A percentile compares a stretch with the other conserved stretches of the same genome.
phyloP scores from a whole-genome alignment of 2,797 vertebrate genomes.

The Bovichtus variegatus region DNA sequence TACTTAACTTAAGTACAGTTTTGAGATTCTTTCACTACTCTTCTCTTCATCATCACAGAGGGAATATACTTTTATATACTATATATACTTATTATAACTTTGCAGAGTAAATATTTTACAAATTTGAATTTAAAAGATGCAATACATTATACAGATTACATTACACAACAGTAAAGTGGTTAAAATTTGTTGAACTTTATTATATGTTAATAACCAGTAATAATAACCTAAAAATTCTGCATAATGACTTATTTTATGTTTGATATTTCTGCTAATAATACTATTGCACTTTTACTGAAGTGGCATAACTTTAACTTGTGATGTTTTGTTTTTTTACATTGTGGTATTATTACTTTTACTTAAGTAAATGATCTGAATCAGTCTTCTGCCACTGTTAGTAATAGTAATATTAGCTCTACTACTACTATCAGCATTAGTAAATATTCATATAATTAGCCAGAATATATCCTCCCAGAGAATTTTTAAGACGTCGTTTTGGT shows the following conservation, averaged over 20 bases:
- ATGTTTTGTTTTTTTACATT: too few relatives aligned
- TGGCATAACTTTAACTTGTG: too few relatives aligned
- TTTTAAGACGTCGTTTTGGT: too few relatives aligned
- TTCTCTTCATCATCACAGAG: neutral
- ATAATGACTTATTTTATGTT: too few relatives aligned
- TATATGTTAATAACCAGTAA: too few relatives aligned
- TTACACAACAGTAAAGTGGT: too few relatives aligned
- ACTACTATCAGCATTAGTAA: neutral
- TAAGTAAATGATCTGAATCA: neutral
- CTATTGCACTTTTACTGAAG: too few relatives aligned
- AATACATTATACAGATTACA: neutral
- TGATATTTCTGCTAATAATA: too few relatives aligned
- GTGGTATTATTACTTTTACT: too few relatives aligned
- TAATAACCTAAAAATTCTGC: too few relatives aligned
- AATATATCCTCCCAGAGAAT: too few relatives aligned
- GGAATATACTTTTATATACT: neutral
- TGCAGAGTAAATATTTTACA: neutral
- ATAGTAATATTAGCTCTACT: neutral
- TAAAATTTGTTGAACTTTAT: neutral
- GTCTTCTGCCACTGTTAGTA: neutral
- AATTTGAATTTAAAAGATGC: neutral
- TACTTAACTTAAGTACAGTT: neutral
- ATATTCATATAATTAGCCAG: neutral
- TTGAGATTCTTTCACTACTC: neutral
- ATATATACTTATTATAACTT: slow-evolving; percentile 6